Conservation (phyloP, 1,140 invertebrate species). For the Subanguina moxae region DNA sequence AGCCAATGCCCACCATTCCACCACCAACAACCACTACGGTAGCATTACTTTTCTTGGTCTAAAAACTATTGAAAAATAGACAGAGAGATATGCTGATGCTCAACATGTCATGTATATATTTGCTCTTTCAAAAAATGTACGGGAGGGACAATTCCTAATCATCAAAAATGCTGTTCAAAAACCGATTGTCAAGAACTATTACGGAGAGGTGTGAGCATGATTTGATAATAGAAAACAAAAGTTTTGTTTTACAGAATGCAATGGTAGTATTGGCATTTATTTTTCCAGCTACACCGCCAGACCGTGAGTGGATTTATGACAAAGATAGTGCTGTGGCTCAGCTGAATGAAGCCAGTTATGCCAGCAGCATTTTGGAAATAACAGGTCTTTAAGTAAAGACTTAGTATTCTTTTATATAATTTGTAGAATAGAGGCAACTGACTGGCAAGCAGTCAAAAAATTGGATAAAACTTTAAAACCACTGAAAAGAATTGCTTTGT, state of each 20-base stretch:
- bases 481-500: no score
- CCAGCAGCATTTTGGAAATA: not conserved
- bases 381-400: not conserved
- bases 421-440: no score
- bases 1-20: not conserved
- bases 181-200: not conserved
- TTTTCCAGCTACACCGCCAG: not conserved
- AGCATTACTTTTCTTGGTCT: not conserved
- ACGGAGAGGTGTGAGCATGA: not conserved
- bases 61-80: no score
- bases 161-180: slow-evolving; percentile 2
- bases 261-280: not conserved
- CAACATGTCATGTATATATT: not conserved
- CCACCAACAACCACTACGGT: not conserved
- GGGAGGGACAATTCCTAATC: not conserved
- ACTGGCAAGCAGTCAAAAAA: no score
- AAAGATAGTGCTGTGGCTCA: not conserved
- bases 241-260: not conserved
- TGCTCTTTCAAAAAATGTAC: not conserved
- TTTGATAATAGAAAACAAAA: not conserved
- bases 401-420: no score
- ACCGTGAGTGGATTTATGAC: not conserved
- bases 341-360: not conserved
- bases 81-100: not conserved
- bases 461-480: no score